These are phyloP conservation scores for Sciurus vulgaris DNA, from an alignment of 2,797 vertebrate species.

Conservation along the genomic window DNA sequence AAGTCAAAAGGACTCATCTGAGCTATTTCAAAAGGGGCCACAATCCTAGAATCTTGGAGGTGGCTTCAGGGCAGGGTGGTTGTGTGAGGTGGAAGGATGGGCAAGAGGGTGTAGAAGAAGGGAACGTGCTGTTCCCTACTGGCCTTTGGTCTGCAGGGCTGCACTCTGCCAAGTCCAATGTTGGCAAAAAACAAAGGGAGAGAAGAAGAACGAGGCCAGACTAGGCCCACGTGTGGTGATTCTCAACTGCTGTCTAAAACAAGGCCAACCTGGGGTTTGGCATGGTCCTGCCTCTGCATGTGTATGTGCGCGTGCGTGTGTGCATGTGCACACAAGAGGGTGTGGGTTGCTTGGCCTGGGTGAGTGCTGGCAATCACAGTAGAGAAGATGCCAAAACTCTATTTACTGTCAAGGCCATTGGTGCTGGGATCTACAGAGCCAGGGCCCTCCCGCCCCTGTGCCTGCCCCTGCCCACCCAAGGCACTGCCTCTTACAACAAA, in stretches of 20 bases:
- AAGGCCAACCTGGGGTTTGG: background rate
- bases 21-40: conserved; percentile 24
- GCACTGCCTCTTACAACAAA: background rate
- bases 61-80: background rate
- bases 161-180: conserved; percentile 80
- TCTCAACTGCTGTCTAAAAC: background rate
- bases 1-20: background rate
- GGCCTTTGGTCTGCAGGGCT: conserved; percentile 63
- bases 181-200: conserved; percentile 66
- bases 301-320: background rate
- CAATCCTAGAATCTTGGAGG: background rate
- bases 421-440: background rate
- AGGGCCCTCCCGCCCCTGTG: background rate
- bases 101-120: conserved; percentile 62
- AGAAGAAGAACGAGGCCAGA: background rate
- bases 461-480: background rate
- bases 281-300: background rate
- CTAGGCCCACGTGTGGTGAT: background rate
- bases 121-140: conserved; percentile 23
- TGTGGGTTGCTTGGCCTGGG: background rate
- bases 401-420: background rate
- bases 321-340: background rate
- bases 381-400: background rate
- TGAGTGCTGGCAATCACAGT: background rate
- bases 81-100: background rate